Percentiles rank a stretch among this genome's conserved stretches.
Evolutionary conservation across 2,797 vertebrate genomes (phyloP).

Genomic region (Falco naumanni): DNA sequence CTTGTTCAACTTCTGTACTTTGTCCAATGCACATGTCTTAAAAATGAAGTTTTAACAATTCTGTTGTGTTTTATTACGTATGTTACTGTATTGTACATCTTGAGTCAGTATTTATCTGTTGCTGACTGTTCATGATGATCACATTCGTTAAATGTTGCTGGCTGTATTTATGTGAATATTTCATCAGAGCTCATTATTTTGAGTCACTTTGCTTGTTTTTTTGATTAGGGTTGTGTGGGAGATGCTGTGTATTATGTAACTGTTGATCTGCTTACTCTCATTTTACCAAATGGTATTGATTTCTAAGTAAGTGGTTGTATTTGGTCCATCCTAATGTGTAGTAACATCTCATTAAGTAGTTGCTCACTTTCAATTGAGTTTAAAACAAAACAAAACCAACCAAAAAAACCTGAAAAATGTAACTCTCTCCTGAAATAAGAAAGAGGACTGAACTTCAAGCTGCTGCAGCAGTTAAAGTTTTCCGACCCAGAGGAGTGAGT

Average conservation of each 20-base stretch:
- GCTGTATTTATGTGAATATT: not conserved
- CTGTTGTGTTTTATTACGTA: fast-evolving
- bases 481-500: not conserved
- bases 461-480: not conserved
- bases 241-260: conserved; percentile 47
- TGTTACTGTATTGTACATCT: not conserved
- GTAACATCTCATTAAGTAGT: not conserved
- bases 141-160: not conserved
- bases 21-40: not conserved
- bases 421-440: not conserved
- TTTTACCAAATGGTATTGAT: conserved; percentile 28
- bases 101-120: not conserved
- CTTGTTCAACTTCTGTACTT: not conserved
- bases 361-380: not conserved
- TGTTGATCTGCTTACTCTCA: conserved; percentile 48
- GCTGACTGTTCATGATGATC: not conserved
- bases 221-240: conserved; percentile 40
- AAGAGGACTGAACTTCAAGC: not conserved
- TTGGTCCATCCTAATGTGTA: not conserved
- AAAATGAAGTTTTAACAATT: not conserved
- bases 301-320: not conserved
- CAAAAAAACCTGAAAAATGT: not conserved
- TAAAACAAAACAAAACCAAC: not conserved
- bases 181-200: conserved; percentile 38
- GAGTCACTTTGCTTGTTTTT: conserved; percentile 38